Evolutionary conservation across 2,797 vertebrate genomes (phyloP), one percentile per base, ranked within the genome.

Genomic region (Valencia hispanica): DNA sequence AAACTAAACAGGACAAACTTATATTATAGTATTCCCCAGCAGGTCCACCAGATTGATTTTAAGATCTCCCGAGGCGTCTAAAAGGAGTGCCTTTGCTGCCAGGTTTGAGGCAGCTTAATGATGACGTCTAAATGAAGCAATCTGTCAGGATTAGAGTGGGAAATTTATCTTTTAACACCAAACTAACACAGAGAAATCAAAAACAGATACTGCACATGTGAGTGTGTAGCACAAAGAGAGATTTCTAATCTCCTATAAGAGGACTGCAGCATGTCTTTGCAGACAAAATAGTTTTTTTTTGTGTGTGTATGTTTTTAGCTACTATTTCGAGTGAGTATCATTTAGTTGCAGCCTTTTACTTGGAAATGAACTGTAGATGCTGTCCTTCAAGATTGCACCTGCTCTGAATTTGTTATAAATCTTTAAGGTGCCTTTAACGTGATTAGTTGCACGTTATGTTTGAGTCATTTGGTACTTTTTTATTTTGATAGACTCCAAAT

Each of bases 371-470:
- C 17, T 48, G 14, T 5, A 79, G 74, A 71, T 65, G 47, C n/a
- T 12, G 6, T 74, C 70, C 70, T 57, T 51, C 41, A 11, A 18
- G 30, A 30, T n/a, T 10, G 2, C 50, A 32, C 34, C 68, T 77
- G 70, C 41, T 74, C 8, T 0, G 10, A 20, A 68, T 57, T 22
- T 75, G n/a, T 59, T 68, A 59, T 15, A 5, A 77, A 55, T 45
- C 59, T 45, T 27, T n/a, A n/a, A n/a, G 0, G 18, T 48, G 20
- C 61, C 36, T 17, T 75, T 61, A 59, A 82, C 77, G 41, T 75
- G 63, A 90, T 89, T 84, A 80, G 80, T 50, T 85, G 36, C 5
- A 69, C 47, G 68, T 77, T 87, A 68, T 73, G 15, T 73, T 78
- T 17, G 8, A 75, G 79, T 80, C 70, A 43, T 77, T 41, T 65